These are phyloP conservation scores for Cephalopachus bancanus DNA, from an alignment of 2,797 vertebrate species.

Conservation along the genomic window DNA sequence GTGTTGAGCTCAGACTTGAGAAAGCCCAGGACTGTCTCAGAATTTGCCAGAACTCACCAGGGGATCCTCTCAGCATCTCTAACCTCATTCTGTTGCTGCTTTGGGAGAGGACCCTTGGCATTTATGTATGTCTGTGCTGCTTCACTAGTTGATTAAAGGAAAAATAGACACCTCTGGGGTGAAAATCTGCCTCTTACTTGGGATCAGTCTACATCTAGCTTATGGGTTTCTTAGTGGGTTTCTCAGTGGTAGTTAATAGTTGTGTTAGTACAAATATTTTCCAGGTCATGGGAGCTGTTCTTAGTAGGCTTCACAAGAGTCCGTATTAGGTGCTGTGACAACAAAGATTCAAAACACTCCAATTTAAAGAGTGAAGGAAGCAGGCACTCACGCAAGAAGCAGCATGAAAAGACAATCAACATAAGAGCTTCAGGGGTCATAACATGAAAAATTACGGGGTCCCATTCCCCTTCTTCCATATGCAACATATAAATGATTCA, in stretches of 20 bases:
- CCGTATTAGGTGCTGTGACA: neutral
- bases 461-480: neutral
- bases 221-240: constrained; percentile 28
- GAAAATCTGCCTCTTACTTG: constrained; percentile 40
- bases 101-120: constrained; percentile 43
- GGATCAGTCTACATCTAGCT: constrained; percentile 35
- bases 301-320: neutral
- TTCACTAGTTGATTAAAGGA: constrained; percentile 82
- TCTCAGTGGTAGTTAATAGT: neutral
- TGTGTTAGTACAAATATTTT: neutral
- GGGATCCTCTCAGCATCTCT: constrained; percentile 54
- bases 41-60: constrained; percentile 50
- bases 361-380: neutral
- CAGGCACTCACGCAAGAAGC: neutral
- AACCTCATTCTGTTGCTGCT: neutral
- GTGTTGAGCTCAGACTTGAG: constrained; percentile 67
- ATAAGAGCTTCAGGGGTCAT: neutral
- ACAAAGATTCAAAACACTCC: neutral
- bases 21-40: constrained; percentile 74
- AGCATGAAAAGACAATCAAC: neutral
- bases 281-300: neutral
- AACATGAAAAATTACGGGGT: neutral
- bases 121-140: constrained; percentile 72
- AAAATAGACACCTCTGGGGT: constrained; percentile 81
- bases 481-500: neutral